phyloP scores from a whole-genome alignment of 1,140 invertebrate species.

The Formica selysi region DNA sequence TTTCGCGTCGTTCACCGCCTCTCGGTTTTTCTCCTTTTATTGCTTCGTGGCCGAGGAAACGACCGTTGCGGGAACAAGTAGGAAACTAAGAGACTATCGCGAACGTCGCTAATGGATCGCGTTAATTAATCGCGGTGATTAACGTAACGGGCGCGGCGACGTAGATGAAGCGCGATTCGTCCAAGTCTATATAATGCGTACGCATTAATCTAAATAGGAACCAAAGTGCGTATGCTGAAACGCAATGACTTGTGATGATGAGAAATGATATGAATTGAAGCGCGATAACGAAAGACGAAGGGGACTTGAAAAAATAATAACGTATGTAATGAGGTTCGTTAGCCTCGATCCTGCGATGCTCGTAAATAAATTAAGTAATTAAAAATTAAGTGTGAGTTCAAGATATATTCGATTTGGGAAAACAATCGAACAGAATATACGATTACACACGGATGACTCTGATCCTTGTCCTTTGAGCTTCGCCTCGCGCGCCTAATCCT shows the following conservation, averaged over 20 bases:
- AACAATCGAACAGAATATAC: not conserved
- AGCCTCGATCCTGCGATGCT: not conserved
- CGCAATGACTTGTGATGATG: slow-evolving; percentile 19
- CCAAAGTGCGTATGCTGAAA: slow-evolving; percentile 38
- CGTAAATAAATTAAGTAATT: slow-evolving; percentile 45
- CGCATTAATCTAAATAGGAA: slow-evolving; percentile 61
- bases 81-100: slow-evolving; percentile 22
- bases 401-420: not conserved
- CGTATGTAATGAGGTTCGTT: not conserved
- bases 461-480: not conserved
- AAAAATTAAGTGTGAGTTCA: slow-evolving; percentile 7
- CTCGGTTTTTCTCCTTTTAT: slow-evolving; percentile 67
- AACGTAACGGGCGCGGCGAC: slow-evolving; percentile 46
- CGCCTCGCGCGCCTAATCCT: not conserved
- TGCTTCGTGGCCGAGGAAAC: slow-evolving; percentile 67
- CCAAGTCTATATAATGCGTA: slow-evolving; percentile 21
- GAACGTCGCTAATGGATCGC: slow-evolving; percentile 52
- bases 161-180: slow-evolving; percentile 5
- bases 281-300: not conserved
- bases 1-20: slow-evolving; percentile 34
- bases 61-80: slow-evolving; percentile 29
- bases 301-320: not conserved
- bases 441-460: slow-evolving; percentile 2
- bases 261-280: not conserved
- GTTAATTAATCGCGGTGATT: slow-evolving; percentile 54